phyloP scores from a whole-genome alignment of 2,113 vertebrate species.

The Pterophyllum scalare region DNA sequence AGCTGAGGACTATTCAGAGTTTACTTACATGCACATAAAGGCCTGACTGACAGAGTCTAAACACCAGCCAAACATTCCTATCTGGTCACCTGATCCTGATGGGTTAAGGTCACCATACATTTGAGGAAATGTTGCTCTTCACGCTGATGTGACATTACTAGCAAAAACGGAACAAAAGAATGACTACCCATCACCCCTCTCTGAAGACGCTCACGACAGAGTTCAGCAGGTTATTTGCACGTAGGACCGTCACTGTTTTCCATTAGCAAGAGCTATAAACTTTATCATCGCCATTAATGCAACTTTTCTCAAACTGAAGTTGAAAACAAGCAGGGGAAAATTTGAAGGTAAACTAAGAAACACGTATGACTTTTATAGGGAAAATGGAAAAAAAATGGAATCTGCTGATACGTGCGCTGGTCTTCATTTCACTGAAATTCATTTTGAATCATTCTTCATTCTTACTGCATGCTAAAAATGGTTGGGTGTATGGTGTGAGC shows the following conservation, averaged over 20 bases:
- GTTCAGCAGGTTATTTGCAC: neutral
- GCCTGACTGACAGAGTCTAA: slow-evolving; percentile 3
- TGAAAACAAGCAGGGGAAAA: neutral
- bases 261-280: neutral
- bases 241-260: neutral
- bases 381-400: neutral
- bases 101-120: slow-evolving; percentile 20
- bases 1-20: slow-evolving; percentile 63
- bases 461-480: rapidly evolving
- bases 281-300: neutral
- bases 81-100: slow-evolving; percentile 22
- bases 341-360: neutral
- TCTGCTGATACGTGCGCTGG: neutral
- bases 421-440: neutral
- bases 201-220: neutral
- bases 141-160: slow-evolving; percentile 7
- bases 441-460: neutral
- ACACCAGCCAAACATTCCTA: slow-evolving; percentile 19
- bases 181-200: neutral
- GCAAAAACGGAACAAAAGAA: neutral
- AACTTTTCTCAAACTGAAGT: neutral
- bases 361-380: neutral
- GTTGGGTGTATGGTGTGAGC: neutral
- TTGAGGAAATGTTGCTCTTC: slow-evolving; percentile 12
- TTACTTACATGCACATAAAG: slow-evolving; percentile 19